Percentiles rank a stretch among this genome's conserved stretches.
Conservation (phyloP, 2,888 invertebrate species). For the Plutella xylostella region DNA sequence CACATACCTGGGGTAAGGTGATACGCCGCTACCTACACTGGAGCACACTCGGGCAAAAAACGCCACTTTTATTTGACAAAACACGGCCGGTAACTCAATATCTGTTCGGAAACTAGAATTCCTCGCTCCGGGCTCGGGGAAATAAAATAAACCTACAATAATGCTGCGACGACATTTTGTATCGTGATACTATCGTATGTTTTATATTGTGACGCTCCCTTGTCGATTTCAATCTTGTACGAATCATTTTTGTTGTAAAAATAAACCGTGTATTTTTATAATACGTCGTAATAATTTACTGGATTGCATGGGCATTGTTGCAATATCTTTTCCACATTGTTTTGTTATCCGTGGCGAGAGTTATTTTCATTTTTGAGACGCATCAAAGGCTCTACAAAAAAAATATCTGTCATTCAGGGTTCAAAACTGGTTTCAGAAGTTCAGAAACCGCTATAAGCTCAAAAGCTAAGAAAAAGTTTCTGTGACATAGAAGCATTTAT, state of each 20-base stretch:
- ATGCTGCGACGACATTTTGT: slow-evolving; percentile 13
- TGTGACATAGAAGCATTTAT: too few species aligned
- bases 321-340: background rate
- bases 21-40: background rate
- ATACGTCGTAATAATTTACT: background rate
- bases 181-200: background rate
- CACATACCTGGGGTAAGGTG: background rate
- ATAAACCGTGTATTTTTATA: background rate
- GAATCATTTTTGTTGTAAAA: background rate
- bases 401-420: too few species aligned
- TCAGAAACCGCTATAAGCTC: too few species aligned
- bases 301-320: background rate
- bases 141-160: slow-evolving; percentile 31
- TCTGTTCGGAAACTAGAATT: slow-evolving; percentile 50
- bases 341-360: background rate
- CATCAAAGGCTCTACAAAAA: too few species aligned
- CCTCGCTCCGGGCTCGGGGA: slow-evolving; percentile 38
- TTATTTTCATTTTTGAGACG: too few species aligned
- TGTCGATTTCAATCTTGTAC: background rate
- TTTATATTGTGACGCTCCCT: background rate
- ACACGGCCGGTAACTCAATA: slow-evolving; percentile 48
- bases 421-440: too few species aligned
- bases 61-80: slow-evolving; percentile 43
- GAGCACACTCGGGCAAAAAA: slow-evolving; percentile 20
- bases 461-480: too few species aligned